phyloP scores from a whole-genome alignment of 2,113 vertebrate species.

The Pandion haliaetus region DNA sequence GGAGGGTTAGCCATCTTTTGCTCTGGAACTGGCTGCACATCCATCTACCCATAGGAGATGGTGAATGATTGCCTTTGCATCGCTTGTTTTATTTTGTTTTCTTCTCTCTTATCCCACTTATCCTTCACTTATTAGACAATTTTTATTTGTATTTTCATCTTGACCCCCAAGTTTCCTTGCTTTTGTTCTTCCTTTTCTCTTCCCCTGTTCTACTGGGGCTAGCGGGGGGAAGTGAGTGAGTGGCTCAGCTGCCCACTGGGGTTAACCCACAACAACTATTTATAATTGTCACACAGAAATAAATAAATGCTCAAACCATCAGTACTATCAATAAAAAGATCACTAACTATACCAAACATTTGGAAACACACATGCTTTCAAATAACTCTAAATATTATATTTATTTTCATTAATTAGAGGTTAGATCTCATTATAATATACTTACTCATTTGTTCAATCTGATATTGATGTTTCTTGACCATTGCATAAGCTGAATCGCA shows the following conservation, averaged over 20 bases:
- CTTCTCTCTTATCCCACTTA: not conserved
- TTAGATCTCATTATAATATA: not conserved
- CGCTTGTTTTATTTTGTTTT: not conserved
- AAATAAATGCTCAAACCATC: not conserved
- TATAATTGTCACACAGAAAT: not conserved
- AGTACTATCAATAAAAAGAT: not conserved
- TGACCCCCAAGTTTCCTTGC: not conserved
- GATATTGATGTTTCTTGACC: not conserved
- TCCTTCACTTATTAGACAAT: not conserved
- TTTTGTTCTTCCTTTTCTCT: not conserved
- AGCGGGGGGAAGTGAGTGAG: fast-evolving
- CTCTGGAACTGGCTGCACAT: not conserved
- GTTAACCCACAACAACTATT: not conserved
- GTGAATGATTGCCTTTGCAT: not conserved
- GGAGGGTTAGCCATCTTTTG: not conserved
- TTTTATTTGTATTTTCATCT: not conserved
- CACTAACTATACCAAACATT: not conserved
- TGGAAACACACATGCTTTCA: not conserved
- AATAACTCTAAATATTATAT: not conserved
- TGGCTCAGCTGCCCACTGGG: not conserved
- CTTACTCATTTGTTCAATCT: not conserved
- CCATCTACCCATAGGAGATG: not conserved
- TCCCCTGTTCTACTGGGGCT: not conserved
- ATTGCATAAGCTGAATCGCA: not conserved
- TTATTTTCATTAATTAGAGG: not conserved